phyloP scores from a whole-genome alignment of 1,140 invertebrate genomes.

The Physella acuta region DNA sequence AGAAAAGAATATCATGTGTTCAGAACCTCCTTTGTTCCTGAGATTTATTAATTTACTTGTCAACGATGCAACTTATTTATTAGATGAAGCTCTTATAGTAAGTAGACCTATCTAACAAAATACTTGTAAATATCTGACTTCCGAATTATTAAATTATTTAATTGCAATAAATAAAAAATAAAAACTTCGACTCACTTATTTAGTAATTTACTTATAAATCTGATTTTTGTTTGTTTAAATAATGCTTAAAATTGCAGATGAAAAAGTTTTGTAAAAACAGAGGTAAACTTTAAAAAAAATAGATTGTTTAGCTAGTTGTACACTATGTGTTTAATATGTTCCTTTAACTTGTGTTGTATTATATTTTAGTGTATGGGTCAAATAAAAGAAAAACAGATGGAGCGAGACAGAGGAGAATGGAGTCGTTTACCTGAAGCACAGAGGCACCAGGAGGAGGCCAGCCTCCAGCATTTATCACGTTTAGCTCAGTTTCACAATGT shows the following conservation, averaged over 20 bases:
- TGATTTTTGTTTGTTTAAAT: too few species aligned
- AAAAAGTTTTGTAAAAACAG: too few species aligned
- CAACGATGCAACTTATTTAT: constrained; percentile 91
- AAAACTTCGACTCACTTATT: too few species aligned
- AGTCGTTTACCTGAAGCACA: constrained; percentile 69
- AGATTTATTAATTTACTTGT: constrained; percentile 92
- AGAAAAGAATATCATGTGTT: constrained; percentile 84
- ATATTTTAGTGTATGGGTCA: constrained; percentile 59
- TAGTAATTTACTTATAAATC: too few species aligned
- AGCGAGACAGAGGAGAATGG: constrained; percentile 77
- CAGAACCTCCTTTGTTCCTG: constrained; percentile 86
- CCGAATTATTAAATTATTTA: too few species aligned
- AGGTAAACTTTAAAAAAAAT: too few species aligned
- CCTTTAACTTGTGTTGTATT: not conserved
- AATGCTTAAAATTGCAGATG: too few species aligned
- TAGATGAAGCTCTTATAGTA: constrained; percentile 75
- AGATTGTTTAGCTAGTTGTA: too few species aligned
- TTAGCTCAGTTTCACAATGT: constrained; percentile 90
- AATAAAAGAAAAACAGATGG: constrained; percentile 61
- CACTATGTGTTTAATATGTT: not conserved
- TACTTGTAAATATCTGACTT: too few species aligned
- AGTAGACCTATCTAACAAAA: too few species aligned
- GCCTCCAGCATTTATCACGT: constrained; percentile 78
- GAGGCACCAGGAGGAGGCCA: constrained; percentile 73
- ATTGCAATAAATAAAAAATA: too few species aligned